Evolutionary conservation across 2,113 vertebrate species (phyloP), one percentile per base, ranked within the genome.

Genomic region (Helogale parvula): DNA sequence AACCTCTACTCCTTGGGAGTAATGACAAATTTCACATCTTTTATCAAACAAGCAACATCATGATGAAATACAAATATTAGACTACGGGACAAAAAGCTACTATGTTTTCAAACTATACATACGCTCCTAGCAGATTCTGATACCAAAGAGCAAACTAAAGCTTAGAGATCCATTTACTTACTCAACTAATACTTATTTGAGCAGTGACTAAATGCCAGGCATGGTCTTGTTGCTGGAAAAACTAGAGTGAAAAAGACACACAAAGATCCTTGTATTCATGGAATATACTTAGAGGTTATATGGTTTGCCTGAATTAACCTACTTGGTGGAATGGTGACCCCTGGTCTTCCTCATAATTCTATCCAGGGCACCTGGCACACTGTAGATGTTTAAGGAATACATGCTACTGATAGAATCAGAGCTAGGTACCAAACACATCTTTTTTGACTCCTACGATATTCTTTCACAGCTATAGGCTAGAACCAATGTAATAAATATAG

Each of bases 371-470:
- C 25, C 41, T 74, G 57, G n/a, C 50, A 76, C 12, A 27, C 4
- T 47, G 11, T 72, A 89, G 10, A 21, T 74, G 27, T 38, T 72
- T 69, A 60, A 94, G 79, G 84, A 79, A n/a, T 85, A 38, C 0
- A 6, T 88, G 33, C 31, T 94, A 17, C 41, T 54, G 17, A n/a
- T 54, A 45, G 16, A 77, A n/a, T 90, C 86, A 95, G 52, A 95
- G 25, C 19, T 65, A 45, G 50, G 7, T 86, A 45, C 88, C 84
- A 66, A 63, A 65, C 31, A 85, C 9, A 86, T 9, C 57, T 80
- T 94, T 85, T 89, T 85, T 85, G 1, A 96, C 47, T 92, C 52
- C 84, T 95, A 57, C 54, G 52, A 33, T 65, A 93, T 14, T 79
- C 29, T 72, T 82, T 63, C n/a, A 91, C 13, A 93, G 77, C 65